Evolutionary conservation across 1,140 invertebrate species (phyloP).

Genomic region (Ceratoteleas bidentatus): DNA sequence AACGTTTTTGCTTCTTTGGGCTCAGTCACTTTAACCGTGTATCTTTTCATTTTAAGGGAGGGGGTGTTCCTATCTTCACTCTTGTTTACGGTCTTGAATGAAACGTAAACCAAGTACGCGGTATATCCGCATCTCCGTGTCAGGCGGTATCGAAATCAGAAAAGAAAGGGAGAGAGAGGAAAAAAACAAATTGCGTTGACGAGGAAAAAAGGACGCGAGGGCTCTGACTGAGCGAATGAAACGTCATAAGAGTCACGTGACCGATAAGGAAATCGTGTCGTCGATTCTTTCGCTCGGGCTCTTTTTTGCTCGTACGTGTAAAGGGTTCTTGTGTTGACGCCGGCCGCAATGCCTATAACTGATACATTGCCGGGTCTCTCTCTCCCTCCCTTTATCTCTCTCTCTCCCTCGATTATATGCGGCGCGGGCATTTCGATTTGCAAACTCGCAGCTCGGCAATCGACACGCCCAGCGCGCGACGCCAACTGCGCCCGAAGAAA

Average conservation of each 20-base stretch:
- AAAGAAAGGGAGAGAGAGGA: constrained; percentile 28
- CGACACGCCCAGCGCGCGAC: constrained; percentile 13
- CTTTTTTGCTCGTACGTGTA: constrained; percentile 15
- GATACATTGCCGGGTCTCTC: constrained; percentile 23
- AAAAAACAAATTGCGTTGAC: constrained; percentile 15
- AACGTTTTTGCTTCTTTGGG: constrained; percentile 66
- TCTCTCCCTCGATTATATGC: constrained; percentile 28
- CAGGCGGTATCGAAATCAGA: constrained; percentile 1
- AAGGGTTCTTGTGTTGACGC: constrained; percentile 11
- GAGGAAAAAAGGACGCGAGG: constrained; percentile 2
- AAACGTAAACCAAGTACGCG: constrained; percentile 49
- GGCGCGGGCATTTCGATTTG: constrained; percentile 59
- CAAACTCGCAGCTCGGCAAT: constrained; percentile 48
- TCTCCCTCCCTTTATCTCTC: too few relatives aligned
- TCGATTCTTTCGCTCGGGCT: constrained; percentile 1
- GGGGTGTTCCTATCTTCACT: constrained; percentile 64
- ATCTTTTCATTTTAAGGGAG: constrained; percentile 57
- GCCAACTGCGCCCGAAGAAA: constrained; percentile 34
- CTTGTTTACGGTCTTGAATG: constrained; percentile 48
- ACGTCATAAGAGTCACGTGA: constrained; percentile 41
- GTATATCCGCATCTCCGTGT: constrained; percentile 35
- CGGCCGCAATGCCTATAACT: constrained; percentile 30
- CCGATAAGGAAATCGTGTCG: constrained; percentile 28
- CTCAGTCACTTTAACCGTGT: background rate
- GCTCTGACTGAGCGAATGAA: constrained; percentile 6